Percentiles rank a stretch among this genome's conserved stretches.
These are phyloP conservation scores for Cyclophora punctaria DNA, from an alignment of 2,888 invertebrate genomes.

Conservation along the genomic window DNA sequence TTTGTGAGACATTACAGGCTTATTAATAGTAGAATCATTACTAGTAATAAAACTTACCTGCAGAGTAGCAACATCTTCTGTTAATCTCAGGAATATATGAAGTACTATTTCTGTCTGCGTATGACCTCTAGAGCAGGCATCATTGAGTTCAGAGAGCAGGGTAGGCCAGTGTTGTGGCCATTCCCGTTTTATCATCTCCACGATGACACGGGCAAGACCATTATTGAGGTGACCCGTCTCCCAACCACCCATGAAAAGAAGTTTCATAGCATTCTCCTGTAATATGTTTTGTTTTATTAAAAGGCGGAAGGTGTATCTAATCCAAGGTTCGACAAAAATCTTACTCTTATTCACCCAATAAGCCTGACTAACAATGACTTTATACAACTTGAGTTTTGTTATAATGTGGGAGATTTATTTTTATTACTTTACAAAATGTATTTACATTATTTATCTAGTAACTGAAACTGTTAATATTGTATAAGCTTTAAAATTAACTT, in stretches of 20 bases:
- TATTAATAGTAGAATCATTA: conserved; percentile 4
- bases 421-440: no score
- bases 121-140: conserved; percentile 87
- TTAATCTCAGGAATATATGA: conserved; percentile 89
- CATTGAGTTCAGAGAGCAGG: conserved; percentile 86
- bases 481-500: not conserved
- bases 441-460: no score
- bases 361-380: no score
- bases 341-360: no score
- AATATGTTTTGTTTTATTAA: conserved; percentile 6
- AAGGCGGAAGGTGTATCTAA: not conserved
- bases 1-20: not conserved
- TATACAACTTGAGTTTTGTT: no score
- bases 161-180: conserved; percentile 99
- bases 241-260: conserved; percentile 84
- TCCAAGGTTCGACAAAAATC: not conserved
- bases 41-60: conserved; percentile 70
- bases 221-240: conserved; percentile 87
- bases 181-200: conserved; percentile 97
- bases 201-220: conserved; percentile 91
- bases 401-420: no score
- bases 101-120: conserved; percentile 93
- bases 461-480: no score
- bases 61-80: conserved; percentile 93
- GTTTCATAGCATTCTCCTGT: conserved; percentile 90